Base-by-base conservation (phyloP, 2,113 vertebrate genomes). In the Dicaeum eximium region DNA sequence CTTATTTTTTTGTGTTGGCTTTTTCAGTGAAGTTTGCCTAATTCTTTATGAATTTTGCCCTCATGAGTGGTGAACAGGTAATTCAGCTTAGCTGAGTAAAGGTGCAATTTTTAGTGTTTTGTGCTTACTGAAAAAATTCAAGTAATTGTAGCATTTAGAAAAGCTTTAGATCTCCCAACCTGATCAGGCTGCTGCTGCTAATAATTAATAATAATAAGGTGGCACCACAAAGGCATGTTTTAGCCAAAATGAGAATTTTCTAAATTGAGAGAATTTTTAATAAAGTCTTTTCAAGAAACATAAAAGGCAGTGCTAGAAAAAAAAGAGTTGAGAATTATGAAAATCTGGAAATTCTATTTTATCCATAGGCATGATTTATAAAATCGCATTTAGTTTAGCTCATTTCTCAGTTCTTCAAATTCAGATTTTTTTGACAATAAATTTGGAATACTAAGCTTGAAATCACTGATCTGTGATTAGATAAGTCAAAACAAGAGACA, bases 71-170 rank as follows among this genome's bases (percentile, higher is more conserved):
- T 95, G 87, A 97, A 97, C 92, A 93, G 80, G 61, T 97, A 74
- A 87, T 94, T 97, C 93, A 92, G 37, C 35, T 92, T 95, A 86
- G 79, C 77, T 60, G 56, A 91, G 18, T 90, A 78, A 37, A 94
- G 89, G 72, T 97, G 88, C 86, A 95, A 74, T 93, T 96, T 97
- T 95, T 97, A 95, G 84, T 95, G 80, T 92, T 95, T 97, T 95
- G 58, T 88, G 62, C 61, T 95, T 93, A 80, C 89, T 97, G 91
- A 90, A 97, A 97, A 73, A 64, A 38, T 82, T 94, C 87, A 96
- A 96, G 74, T 97, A 96, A 84, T 80, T 96, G 87, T 93, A 91
- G 64, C 75, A 69, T 91, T 93, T 96, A 91, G 96, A 93, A 96
- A 97, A 96, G 80, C 84, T 86, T 95, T 88, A 83, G 27, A 90